Evolutionary conservation across 2,888 invertebrate species (phyloP), one percentile per base, ranked within the genome.

Genomic region (Philereme vetulata): DNA sequence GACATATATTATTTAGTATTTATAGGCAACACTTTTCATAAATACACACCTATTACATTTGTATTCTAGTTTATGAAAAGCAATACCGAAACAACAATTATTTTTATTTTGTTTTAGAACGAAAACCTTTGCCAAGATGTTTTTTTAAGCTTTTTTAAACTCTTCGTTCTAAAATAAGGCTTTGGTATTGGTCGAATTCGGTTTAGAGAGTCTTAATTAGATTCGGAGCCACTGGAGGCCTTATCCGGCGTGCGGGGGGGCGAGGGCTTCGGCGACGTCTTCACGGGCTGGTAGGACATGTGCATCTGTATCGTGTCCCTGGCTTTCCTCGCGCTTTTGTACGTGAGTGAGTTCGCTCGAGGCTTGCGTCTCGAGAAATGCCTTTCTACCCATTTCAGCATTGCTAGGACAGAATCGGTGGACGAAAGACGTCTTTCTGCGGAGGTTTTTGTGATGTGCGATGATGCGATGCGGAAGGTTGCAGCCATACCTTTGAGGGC

Each of bases 401-500:
- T 95, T 0, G 97, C 97, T 55, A 97, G 93, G 0, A 98, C 97
- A 0, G 97, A 97, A 85, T 98, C 97, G 0, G 97, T 96, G 40
- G 96, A 97, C 0, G 97, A 97, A 48, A 98, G 90, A 62, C 98
- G 96, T 51, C 97, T 94, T 78, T 97, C 97, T 0, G 97, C 97
- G 0, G 96, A 96, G 0, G 97, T 97, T 77, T 96, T 96, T 4
- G 96, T 96, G 73, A 97, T 97, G 77, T 95, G 94, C 0, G 97
- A 97, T 0, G 96, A 95, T 0, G 97, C 95, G 7, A 98, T 96
- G 52, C 97, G 95, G 93, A 98, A 98, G 4, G 97, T 97, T 1
- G 97, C 96, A 0, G 97, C 97, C 97, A 98, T 97, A 83, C 97
- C 97, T 92, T 97, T 97, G 58, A 97, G 90, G 0, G 97, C 97